phyloP scores from a whole-genome alignment of 2,797 vertebrate species.

The Pygocentrus nattereri region DNA sequence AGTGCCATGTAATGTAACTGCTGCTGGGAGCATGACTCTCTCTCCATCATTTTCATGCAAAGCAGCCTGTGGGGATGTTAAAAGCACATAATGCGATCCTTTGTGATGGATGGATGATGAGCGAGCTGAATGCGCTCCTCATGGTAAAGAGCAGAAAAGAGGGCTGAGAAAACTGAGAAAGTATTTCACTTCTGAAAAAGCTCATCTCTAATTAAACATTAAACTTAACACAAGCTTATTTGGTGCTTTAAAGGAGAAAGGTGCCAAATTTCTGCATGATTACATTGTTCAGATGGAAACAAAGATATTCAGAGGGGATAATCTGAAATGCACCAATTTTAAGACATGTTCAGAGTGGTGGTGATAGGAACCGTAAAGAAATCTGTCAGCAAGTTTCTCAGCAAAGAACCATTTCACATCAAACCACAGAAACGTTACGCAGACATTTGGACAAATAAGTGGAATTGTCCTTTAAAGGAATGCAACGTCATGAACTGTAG shows the following conservation, averaged over 20 bases:
- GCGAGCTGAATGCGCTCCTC: not conserved
- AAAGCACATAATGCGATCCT: slow-evolving; percentile 25
- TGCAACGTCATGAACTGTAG: too few relatives aligned
- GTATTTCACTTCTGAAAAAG: not conserved
- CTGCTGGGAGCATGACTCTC: not conserved
- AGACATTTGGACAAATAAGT: too few relatives aligned
- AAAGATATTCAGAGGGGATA: too few relatives aligned
- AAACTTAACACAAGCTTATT: not conserved
- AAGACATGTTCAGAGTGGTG: too few relatives aligned
- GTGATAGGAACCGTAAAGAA: too few relatives aligned
- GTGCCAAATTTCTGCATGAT: too few relatives aligned
- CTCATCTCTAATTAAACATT: not conserved
- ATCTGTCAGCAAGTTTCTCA: too few relatives aligned
- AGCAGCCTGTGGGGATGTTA: slow-evolving; percentile 3
- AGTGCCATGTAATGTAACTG: not conserved
- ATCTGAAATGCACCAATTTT: too few relatives aligned
- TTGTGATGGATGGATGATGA: slow-evolving; percentile 5
- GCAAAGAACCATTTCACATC: too few relatives aligned
- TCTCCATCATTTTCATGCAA: slow-evolving; percentile 16
- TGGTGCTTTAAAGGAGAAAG: not conserved
- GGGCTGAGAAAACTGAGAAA: not conserved
- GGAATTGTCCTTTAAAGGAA: too few relatives aligned
- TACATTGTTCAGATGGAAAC: too few relatives aligned
- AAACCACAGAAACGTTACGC: too few relatives aligned
- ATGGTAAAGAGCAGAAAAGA: not conserved